These are phyloP conservation scores for Malacosoma neustria DNA, from an alignment of 2,888 invertebrate species.

Conservation along the genomic window DNA sequence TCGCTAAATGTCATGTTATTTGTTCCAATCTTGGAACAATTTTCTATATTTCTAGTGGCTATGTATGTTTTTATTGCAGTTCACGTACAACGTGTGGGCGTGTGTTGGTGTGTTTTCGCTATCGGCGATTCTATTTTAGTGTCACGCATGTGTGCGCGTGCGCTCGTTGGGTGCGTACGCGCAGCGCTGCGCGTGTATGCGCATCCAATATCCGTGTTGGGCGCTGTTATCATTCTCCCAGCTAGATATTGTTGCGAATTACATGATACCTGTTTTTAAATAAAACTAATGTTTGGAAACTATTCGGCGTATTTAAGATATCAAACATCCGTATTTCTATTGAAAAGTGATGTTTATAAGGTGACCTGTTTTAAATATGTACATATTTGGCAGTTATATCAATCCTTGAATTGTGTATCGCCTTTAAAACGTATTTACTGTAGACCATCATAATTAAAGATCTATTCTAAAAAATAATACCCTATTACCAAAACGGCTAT, in stretches of 20 bases:
- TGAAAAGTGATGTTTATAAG: background rate
- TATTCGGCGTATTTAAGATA: slow-evolving; percentile 2
- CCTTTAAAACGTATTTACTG: background rate
- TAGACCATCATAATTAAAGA: too few species aligned
- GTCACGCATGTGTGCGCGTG: slow-evolving; percentile 29
- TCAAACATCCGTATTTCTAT: background rate
- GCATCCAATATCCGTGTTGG: slow-evolving; percentile 57
- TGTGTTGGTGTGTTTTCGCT: slow-evolving; percentile 71
- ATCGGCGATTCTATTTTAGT: slow-evolving; percentile 65
- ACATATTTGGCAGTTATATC: background rate
- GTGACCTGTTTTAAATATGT: too few species aligned
- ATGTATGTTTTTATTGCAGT: slow-evolving; percentile 70
- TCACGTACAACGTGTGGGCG: slow-evolving; percentile 65
- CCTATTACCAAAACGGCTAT: background rate
- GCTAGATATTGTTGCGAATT: slow-evolving; percentile 43
- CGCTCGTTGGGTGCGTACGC: slow-evolving; percentile 23
- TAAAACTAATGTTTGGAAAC: slow-evolving; percentile 4
- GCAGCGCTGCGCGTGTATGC: slow-evolving; percentile 25
- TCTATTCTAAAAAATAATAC: too few species aligned
- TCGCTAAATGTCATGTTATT: background rate
- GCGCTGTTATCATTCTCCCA: slow-evolving; percentile 57
- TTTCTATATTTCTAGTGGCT: slow-evolving; percentile 19
- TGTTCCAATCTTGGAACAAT: slow-evolving; percentile 10
- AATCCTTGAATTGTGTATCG: background rate
- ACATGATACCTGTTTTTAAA: slow-evolving; percentile 16